Evolutionary conservation across 2,113 vertebrate species (phyloP).

Genomic region (Globicephala melas): DNA sequence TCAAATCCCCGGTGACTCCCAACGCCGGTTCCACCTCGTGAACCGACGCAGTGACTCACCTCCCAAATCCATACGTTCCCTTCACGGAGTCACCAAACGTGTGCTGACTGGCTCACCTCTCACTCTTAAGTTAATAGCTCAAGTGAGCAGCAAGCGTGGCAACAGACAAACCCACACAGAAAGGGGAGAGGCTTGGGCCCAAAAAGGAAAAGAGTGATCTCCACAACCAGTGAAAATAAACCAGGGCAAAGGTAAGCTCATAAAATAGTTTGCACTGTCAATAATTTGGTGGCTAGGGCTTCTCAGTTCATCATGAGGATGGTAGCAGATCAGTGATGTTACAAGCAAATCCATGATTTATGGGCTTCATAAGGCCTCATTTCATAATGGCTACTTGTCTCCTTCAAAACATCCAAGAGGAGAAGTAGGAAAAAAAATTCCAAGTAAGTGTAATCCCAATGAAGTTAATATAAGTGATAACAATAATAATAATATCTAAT

Average conservation of each 20-base stretch:
- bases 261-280: neutral
- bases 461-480: neutral
- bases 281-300: neutral
- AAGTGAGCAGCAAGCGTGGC: neutral
- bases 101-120: accelerated
- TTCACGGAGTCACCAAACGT: accelerated
- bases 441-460: neutral
- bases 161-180: neutral
- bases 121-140: neutral
- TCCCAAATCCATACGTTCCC: neutral
- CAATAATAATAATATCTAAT: neutral
- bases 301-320: neutral
- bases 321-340: neutral
- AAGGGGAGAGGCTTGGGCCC: neutral
- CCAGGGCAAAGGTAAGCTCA: neutral
- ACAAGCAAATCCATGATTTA: neutral
- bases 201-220: neutral
- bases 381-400: neutral
- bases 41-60: neutral
- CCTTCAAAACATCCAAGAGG: neutral
- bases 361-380: neutral
- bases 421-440: neutral
- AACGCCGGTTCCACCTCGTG: neutral
- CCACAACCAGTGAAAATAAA: neutral
- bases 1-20: neutral